A percentile compares a stretch with the other conserved stretches of the same genome.
Conservation (phyloP, 2,888 invertebrate genomes). For the Amiota mariae region DNA sequence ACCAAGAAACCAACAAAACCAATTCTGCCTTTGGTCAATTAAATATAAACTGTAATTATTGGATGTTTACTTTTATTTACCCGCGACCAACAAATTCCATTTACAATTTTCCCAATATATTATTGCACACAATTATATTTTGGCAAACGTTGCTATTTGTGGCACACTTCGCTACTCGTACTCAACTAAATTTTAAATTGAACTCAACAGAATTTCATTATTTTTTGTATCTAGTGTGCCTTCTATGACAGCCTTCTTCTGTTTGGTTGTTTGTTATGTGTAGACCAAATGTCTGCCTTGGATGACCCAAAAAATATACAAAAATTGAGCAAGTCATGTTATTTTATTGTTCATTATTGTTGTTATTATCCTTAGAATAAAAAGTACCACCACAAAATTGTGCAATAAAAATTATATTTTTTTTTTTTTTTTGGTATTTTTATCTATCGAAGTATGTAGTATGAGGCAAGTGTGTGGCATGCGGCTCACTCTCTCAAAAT, state of each 20-base stretch:
- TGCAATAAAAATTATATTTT: conserved; percentile 18
- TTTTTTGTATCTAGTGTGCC: no score
- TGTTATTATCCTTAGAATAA: neutral
- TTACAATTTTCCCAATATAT: neutral
- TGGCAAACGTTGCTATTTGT: neutral
- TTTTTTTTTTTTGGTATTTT: neutral
- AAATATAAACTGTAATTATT: conserved; percentile 24
- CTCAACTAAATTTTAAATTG: neutral
- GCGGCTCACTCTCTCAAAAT: no score
- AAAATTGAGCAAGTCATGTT: neutral
- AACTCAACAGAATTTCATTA: no score
- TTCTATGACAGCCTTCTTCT: no score
- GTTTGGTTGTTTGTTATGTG: no score
- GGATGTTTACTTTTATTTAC: neutral
- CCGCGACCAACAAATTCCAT: neutral
- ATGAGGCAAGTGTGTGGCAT: no score
- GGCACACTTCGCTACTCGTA: neutral
- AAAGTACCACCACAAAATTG: conserved; percentile 9
- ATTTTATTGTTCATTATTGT: neutral
- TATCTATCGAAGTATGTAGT: neutral
- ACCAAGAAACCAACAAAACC: neutral
- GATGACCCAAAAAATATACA: neutral
- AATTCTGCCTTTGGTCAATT: conserved; percentile 11
- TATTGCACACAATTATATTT: conserved; percentile 12
- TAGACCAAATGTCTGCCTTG: neutral